phyloP scores from a whole-genome alignment of 2,888 invertebrate species.

The Idaea dimidiata region DNA sequence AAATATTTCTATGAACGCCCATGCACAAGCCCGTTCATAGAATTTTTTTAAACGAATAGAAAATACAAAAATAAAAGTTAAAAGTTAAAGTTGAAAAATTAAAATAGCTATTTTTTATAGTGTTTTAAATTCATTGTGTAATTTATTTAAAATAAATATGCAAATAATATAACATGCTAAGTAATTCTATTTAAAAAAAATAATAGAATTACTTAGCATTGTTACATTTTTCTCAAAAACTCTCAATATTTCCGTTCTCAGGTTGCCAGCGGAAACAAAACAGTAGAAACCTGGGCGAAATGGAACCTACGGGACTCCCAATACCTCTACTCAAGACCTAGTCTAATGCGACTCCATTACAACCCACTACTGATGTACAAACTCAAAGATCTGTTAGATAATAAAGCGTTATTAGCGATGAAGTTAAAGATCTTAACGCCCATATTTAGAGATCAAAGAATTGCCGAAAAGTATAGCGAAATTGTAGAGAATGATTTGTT shows the following conservation, averaged over 20 bases:
- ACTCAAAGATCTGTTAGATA: constrained; percentile 85
- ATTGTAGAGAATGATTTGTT: constrained; percentile 93
- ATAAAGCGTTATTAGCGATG: constrained; percentile 89
- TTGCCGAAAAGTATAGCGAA: constrained; percentile 88
- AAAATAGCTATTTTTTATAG: too few relatives aligned
- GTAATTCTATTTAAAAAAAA: too few relatives aligned
- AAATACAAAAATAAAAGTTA: too few relatives aligned
- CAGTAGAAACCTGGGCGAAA: constrained; percentile 87
- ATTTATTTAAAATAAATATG: too few relatives aligned
- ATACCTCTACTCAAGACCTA: constrained; percentile 89
- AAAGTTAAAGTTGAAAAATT: too few relatives aligned
- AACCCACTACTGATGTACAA: constrained; percentile 85
- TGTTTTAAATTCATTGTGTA: too few relatives aligned
- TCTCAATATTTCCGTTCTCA: constrained; percentile 33
- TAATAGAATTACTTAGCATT: too few relatives aligned
- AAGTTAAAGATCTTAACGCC: constrained; percentile 87
- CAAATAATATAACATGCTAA: too few relatives aligned
- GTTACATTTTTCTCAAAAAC: too few relatives aligned
- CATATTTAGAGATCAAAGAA: constrained; percentile 85
- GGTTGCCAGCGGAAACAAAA: constrained; percentile 88
- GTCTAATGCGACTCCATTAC: constrained; percentile 88
- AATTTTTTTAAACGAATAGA: too few relatives aligned
- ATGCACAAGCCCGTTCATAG: too few relatives aligned
- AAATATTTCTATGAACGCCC: too few relatives aligned
- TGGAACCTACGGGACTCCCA: constrained; percentile 85